Conservation (phyloP, 2,113 vertebrate genomes). For the Ceyx melanurus region DNA sequence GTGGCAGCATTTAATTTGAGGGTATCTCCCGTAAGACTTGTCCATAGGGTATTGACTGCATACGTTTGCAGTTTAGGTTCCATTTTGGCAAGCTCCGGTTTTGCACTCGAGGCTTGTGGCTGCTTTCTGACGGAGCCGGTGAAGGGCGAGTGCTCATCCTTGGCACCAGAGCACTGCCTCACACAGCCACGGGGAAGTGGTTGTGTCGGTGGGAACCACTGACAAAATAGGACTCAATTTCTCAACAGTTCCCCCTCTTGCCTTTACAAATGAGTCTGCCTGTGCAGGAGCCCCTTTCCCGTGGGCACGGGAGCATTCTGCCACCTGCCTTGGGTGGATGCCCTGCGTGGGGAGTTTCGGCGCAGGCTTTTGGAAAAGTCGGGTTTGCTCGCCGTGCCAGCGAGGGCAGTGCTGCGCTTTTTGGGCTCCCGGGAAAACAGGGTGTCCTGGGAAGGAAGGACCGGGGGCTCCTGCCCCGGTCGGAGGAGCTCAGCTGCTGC, state of each 20-base stretch:
- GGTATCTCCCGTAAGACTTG: fast-evolving
- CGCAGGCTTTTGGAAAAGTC: fast-evolving
- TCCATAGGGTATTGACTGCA: neutral
- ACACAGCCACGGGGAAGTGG: neutral
- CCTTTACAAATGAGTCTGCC: fast-evolving
- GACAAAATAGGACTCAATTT: neutral
- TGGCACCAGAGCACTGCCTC: fast-evolving
- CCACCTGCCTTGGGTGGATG: neutral
- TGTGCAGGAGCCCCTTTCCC: fast-evolving
- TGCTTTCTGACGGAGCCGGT: neutral
- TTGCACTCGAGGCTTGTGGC: fast-evolving
- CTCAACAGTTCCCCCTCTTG: neutral
- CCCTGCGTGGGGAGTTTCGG: fast-evolving
- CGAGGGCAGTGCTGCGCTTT: neutral
- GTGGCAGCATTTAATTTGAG: neutral
- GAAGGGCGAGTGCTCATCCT: neutral
- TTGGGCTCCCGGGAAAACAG: neutral
- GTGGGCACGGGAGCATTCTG: neutral
- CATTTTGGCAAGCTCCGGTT: fast-evolving
- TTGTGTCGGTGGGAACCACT: neutral
- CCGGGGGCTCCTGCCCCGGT: neutral
- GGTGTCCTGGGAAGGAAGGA: neutral
- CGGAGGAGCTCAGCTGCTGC: neutral
- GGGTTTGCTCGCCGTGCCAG: neutral
- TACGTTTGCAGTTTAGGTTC: neutral